phyloP scores from a whole-genome alignment of 2,888 invertebrate genomes.

The Caenorhabditis plicata region DNA sequence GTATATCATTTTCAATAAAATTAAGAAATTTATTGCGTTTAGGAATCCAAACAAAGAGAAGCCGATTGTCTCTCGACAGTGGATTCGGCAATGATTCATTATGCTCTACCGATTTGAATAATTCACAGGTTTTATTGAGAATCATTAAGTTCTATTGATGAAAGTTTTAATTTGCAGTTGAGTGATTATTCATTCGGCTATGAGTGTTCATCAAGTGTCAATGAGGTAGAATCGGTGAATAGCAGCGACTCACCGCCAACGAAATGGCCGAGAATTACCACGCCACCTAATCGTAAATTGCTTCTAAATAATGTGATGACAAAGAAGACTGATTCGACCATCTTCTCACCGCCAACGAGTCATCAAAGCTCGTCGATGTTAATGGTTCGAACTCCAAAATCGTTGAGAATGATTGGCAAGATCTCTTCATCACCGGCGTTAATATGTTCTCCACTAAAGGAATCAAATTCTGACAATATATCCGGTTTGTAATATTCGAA shows the following conservation, averaged over 20 bases:
- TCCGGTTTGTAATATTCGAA: neutral
- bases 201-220: neutral
- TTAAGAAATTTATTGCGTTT: no score
- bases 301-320: neutral
- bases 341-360: slow-evolving; percentile 9
- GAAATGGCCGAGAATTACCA: slow-evolving; percentile 24
- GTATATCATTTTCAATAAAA: no score
- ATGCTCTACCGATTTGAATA: slow-evolving; percentile 15
- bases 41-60: no score
- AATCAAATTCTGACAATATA: slow-evolving; percentile 31
- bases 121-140: slow-evolving; percentile 6
- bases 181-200: neutral
- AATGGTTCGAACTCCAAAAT: slow-evolving; percentile 21
- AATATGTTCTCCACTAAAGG: slow-evolving; percentile 19
- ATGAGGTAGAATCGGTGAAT: slow-evolving; percentile 3
- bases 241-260: slow-evolving; percentile 20
- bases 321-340: neutral
- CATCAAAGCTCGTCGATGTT: no score
- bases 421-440: slow-evolving; percentile 23
- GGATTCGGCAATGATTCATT: slow-evolving; percentile 26
- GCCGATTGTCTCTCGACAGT: slow-evolving; percentile 26
- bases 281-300: slow-evolving; percentile 20
- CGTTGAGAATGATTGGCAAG: slow-evolving; percentile 7
- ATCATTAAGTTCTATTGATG: no score
- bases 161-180: no score